Conservation (phyloP, 2,113 vertebrate genomes). For the Nannospalax galili region DNA sequence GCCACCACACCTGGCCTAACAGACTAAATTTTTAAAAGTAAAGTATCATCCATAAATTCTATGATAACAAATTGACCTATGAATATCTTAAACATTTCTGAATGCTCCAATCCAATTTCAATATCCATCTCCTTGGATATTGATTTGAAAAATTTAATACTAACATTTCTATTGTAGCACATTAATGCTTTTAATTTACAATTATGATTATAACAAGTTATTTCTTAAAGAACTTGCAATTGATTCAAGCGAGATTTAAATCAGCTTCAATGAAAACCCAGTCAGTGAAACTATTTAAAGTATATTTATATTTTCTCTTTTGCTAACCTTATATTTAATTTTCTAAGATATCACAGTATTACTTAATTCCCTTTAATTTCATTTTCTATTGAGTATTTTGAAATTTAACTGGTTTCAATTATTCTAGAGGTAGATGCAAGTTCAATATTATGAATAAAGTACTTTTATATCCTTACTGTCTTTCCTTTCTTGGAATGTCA, state of each 20-base stretch:
- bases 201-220: neutral
- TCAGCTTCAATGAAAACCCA: neutral
- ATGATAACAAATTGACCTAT: neutral
- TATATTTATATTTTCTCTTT: neutral
- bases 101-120: neutral
- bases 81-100: constrained; percentile 17
- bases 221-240: constrained; percentile 19
- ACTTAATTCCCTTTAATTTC: constrained; percentile 41
- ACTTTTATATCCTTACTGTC: constrained; percentile 14
- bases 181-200: neutral
- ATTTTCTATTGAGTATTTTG: constrained; percentile 1
- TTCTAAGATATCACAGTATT: neutral
- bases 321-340: constrained; percentile 13
- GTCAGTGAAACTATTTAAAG: constrained; percentile 9
- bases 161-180: neutral
- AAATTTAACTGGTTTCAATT: constrained; percentile 34
- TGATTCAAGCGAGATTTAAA: constrained; percentile 16
- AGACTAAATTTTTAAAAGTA: constrained; percentile 12
- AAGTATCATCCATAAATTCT: neutral
- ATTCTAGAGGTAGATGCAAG: neutral
- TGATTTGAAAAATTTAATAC: neutral
- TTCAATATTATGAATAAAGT: constrained; percentile 3
- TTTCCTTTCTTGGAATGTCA: constrained; percentile 40
- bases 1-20: too few relatives aligned
- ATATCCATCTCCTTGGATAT: neutral